phyloP scores from a whole-genome alignment of 2,113 vertebrate genomes.

The Gracilinanus agilis region DNA sequence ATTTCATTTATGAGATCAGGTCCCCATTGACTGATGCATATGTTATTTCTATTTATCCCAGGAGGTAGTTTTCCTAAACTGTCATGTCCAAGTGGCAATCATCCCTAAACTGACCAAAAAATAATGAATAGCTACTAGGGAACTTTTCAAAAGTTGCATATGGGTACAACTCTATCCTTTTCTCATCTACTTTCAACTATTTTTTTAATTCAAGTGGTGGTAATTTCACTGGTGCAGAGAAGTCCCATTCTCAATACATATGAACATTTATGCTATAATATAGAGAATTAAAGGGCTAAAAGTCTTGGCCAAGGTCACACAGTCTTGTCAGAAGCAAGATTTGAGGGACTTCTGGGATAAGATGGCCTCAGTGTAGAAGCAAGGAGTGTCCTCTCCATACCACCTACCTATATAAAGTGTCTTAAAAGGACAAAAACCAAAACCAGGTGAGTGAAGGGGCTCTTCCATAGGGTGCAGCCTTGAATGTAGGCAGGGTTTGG shows the following conservation, averaged over 20 bases:
- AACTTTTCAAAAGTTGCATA: not conserved
- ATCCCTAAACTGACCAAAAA: not conserved
- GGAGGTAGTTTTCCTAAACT: not conserved
- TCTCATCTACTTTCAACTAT: not conserved
- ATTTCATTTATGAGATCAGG: not conserved
- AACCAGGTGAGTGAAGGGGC: too few species aligned
- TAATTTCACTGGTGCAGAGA: not conserved
- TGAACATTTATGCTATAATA: not conserved
- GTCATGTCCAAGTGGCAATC: not conserved
- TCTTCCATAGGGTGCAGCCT: too few species aligned
- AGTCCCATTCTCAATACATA: not conserved
- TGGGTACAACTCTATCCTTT: not conserved
- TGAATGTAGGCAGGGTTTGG: too few species aligned
- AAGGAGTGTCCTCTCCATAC: too few species aligned
- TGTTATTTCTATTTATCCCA: not conserved
- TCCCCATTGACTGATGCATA: not conserved
- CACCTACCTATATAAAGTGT: too few species aligned
- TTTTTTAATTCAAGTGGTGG: not conserved
- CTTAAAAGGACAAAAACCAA: too few species aligned
- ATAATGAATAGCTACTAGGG: not conserved
- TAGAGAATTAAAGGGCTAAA: not conserved
- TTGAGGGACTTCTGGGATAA: not conserved
- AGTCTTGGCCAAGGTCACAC: not conserved
- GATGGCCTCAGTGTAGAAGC: too few species aligned
- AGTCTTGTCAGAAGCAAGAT: not conserved